Evolutionary conservation across 1,140 invertebrate species (phyloP).

Genomic region (Scaptomyza graminum): DNA sequence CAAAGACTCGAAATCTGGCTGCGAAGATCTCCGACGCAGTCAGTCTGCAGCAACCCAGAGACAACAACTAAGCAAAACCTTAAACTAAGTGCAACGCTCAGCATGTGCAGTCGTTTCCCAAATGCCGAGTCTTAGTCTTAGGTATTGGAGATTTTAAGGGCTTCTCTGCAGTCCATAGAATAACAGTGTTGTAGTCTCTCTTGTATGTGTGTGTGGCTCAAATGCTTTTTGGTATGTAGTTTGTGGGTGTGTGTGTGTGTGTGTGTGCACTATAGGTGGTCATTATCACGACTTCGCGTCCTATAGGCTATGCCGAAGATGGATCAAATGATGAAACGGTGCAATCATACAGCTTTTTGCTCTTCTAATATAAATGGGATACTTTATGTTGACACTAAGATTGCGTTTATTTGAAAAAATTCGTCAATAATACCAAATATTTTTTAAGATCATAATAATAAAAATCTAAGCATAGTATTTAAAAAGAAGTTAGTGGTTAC

Average conservation of each 20-base stretch:
- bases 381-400: neutral
- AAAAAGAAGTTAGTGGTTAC: too few species aligned
- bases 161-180: constrained; percentile 25
- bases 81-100: constrained; percentile 67
- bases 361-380: neutral
- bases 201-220: constrained; percentile 33
- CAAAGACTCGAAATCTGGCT: constrained; percentile 63
- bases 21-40: constrained; percentile 51
- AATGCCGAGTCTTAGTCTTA: constrained; percentile 35
- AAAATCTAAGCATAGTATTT: too few species aligned
- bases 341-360: constrained; percentile 23
- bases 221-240: constrained; percentile 61
- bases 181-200: constrained; percentile 12
- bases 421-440: too few species aligned
- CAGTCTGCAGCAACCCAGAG: constrained; percentile 9
- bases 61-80: constrained; percentile 31
- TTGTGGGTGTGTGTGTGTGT: constrained; percentile 67
- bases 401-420: too few species aligned
- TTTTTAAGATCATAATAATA: too few species aligned
- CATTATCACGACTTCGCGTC: constrained; percentile 71
- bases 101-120: constrained; percentile 58
- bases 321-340: constrained; percentile 30
- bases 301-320: constrained; percentile 37
- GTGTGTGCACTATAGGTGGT: constrained; percentile 77
- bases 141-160: constrained; percentile 44